Evolutionary conservation across 2,888 invertebrate species (phyloP).

Genomic region (Lithophane socia): DNA sequence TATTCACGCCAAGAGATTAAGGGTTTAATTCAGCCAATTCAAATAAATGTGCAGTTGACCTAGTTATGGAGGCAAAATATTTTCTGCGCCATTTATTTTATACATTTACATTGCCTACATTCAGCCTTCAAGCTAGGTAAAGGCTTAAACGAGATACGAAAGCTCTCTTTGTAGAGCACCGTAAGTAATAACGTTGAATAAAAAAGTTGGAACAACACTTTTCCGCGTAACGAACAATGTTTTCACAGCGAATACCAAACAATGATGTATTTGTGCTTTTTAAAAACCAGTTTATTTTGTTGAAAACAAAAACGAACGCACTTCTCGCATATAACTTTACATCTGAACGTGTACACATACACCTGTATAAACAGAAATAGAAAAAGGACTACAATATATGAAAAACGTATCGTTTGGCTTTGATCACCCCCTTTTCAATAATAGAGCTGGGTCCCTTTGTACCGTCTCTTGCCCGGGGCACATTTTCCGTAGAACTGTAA

Average conservation of each 20-base stretch:
- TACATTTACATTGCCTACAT: constrained; percentile 38
- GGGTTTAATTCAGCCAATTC: constrained; percentile 29
- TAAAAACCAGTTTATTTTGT: constrained; percentile 53
- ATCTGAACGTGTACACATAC: constrained; percentile 73
- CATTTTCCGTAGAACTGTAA: constrained; percentile 73
- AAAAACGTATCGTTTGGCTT: constrained; percentile 86
- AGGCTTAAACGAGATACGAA: constrained; percentile 41
- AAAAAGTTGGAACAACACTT: constrained; percentile 44
- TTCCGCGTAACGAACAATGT: constrained; percentile 43
- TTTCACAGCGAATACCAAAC: constrained; percentile 38
- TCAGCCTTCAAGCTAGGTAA: constrained; percentile 35
- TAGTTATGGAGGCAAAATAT: constrained; percentile 32
- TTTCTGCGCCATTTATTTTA: constrained; percentile 49
- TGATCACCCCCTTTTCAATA: constrained; percentile 89
- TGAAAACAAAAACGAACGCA: constrained; percentile 62
- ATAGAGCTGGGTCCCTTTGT: constrained; percentile 84
- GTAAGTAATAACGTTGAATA: constrained; percentile 59
- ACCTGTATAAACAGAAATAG: constrained; percentile 83
- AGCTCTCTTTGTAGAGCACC: constrained; percentile 37
- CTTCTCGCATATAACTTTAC: constrained; percentile 74
- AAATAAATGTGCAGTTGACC: constrained; percentile 31
- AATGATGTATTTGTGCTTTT: constrained; percentile 43
- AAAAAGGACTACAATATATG: constrained; percentile 82
- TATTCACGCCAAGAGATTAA: constrained; percentile 53
- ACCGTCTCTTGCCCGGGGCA: constrained; percentile 77